phyloP scores from a whole-genome alignment of 2,888 invertebrate species.

The Stenurella melanura region DNA sequence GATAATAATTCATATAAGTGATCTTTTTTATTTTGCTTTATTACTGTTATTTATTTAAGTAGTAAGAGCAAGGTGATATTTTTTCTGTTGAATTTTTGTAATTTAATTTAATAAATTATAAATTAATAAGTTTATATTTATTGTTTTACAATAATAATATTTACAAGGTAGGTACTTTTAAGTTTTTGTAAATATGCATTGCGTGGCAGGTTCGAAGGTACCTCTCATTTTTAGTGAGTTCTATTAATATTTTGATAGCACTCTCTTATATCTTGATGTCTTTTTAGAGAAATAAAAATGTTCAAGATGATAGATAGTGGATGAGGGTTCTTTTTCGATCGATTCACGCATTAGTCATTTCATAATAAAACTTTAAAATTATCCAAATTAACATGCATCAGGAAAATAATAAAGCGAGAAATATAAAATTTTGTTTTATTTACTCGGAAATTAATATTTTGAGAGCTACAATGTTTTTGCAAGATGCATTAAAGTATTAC shows the following conservation, averaged over 20 bases:
- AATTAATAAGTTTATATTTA: not conserved
- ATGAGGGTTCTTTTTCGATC: not conserved
- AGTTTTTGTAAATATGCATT: not conserved
- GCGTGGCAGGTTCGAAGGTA: constrained; percentile 1
- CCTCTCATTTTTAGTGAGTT: not conserved
- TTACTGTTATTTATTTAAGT: not conserved
- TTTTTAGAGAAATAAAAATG: no score
- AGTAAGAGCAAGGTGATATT: not conserved
- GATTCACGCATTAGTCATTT: not conserved
- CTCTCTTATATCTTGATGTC: no score
- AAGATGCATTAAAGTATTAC: no score
- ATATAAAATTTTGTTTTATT: no score
- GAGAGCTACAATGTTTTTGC: no score
- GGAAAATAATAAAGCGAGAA: no score
- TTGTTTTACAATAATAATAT: not conserved
- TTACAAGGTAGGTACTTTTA: not conserved
- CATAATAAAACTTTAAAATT: not conserved
- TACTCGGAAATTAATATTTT: no score
- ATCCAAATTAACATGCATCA: no score
- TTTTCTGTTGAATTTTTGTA: not conserved
- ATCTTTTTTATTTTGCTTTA: constrained; percentile 3
- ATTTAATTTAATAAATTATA: not conserved
- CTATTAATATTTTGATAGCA: not conserved
- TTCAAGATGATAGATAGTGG: no score
- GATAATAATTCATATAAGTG: not conserved